phyloP scores from a whole-genome alignment of 35 echinoderm and acorn worm genomes.

The Chiridota heheva region DNA sequence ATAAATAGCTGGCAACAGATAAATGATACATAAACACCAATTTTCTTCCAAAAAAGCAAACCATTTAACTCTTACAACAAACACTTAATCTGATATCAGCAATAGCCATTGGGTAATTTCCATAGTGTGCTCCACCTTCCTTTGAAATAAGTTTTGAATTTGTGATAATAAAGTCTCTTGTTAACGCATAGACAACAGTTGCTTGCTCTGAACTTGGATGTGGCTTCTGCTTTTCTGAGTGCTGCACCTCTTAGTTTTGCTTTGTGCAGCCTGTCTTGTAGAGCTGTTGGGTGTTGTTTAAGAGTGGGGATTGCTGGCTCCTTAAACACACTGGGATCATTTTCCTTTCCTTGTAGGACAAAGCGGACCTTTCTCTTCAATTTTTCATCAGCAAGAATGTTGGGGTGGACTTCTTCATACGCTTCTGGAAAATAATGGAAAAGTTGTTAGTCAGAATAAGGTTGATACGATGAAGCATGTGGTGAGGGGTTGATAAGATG shows the following conservation, averaged over 20 bases:
- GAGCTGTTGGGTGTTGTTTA: not conserved
- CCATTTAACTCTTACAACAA: not conserved
- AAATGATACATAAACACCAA: no score
- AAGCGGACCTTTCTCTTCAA: conserved; percentile 57
- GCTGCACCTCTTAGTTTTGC: conserved; percentile 79
- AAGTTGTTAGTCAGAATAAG: not conserved
- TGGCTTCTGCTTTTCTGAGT: conserved; percentile 61
- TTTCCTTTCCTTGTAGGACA: conserved; percentile 74
- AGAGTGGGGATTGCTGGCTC: not conserved
- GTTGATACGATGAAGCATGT: not conserved
- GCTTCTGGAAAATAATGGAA: conserved; percentile 43
- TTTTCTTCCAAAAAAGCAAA: not conserved
- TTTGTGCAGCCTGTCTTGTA: conserved; percentile 78
- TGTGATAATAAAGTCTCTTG: not conserved
- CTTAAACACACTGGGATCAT: conserved; percentile 12
- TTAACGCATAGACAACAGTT: conserved; percentile 77
- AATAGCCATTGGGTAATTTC: no score
- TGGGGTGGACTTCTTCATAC: conserved; percentile 71
- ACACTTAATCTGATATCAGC: no score
- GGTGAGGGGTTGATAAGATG: not conserved
- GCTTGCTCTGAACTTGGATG: conserved; percentile 81
- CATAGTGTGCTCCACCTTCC: not conserved
- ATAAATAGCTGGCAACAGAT: not conserved
- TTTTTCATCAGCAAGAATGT: not conserved
- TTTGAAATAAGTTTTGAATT: not conserved